These are phyloP conservation scores for Oncorhynchus masou DNA, from an alignment of 2,113 vertebrate species.

Conservation along the genomic window DNA sequence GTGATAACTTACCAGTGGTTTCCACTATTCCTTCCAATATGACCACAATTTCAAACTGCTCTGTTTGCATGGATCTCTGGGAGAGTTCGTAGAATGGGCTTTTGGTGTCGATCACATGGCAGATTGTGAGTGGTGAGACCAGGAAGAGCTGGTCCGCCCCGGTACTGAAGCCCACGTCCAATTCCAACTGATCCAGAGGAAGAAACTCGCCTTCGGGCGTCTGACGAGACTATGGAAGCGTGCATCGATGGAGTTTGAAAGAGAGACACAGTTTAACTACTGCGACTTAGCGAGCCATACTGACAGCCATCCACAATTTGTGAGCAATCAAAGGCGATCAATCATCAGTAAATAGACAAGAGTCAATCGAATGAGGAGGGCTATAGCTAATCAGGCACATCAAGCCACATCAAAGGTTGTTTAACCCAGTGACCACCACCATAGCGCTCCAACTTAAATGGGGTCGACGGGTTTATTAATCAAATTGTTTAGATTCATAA, in stretches of 20 bases:
- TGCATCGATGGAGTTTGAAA: constrained; percentile 56
- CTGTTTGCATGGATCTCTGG: constrained; percentile 94
- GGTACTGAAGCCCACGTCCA: constrained; percentile 98
- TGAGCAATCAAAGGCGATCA: constrained; percentile 57
- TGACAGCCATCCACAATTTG: constrained; percentile 59
- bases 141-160: constrained; percentile 99
- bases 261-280: constrained; percentile 55
- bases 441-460: background rate
- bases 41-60: constrained; percentile 99
- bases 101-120: constrained; percentile 97
- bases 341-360: constrained; percentile 31
- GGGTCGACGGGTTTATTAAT: background rate
- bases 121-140: constrained; percentile 98
- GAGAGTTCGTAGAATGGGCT: constrained; percentile 99
- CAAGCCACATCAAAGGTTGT: constrained; percentile 2
- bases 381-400: background rate
- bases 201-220: constrained; percentile 99
- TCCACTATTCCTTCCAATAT: constrained; percentile 99
- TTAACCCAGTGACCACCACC: background rate
- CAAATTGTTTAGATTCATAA: background rate
- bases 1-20: constrained; percentile 88
- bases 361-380: constrained; percentile 2
- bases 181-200: constrained; percentile 95
- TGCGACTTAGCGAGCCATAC: constrained; percentile 53
- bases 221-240: constrained; percentile 89